Conservation (phyloP, 1,140 invertebrate genomes). For the Riptortus pedestris region DNA sequence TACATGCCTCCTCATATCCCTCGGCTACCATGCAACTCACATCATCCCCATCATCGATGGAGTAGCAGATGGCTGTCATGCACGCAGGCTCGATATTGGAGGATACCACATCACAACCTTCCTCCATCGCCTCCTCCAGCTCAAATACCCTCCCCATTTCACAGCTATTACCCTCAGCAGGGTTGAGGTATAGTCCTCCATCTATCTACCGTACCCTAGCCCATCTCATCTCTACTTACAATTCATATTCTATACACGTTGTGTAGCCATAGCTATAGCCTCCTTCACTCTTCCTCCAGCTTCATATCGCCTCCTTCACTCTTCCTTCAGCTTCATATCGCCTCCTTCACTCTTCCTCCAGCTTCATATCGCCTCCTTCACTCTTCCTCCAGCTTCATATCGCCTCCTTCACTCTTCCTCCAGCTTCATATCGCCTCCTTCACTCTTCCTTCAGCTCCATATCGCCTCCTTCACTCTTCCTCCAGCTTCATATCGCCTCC, state of each 20-base stretch:
- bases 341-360: too few relatives aligned
- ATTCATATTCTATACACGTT: not conserved
- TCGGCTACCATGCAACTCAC: slow-evolving; percentile 80
- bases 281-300: not conserved
- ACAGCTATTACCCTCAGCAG: slow-evolving; percentile 75
- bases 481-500: too few relatives aligned
- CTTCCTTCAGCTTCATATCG: too few relatives aligned
- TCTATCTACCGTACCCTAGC: slow-evolving; percentile 3
- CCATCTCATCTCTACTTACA: not conserved
- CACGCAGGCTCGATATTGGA: slow-evolving; percentile 74
- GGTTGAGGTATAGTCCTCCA: slow-evolving; percentile 67
- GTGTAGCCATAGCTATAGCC: not conserved
- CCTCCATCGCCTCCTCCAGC: slow-evolving; percentile 78
- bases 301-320: too few relatives aligned
- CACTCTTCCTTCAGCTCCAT: too few relatives aligned
- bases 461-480: too few relatives aligned
- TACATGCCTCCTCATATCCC: slow-evolving; percentile 65
- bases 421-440: too few relatives aligned
- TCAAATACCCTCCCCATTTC: slow-evolving; percentile 86
- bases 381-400: too few relatives aligned
- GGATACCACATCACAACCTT: slow-evolving; percentile 77
- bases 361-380: too few relatives aligned
- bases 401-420: too few relatives aligned
- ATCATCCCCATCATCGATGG: slow-evolving; percentile 69
- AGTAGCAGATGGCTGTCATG: slow-evolving; percentile 52